A percentile compares a stretch with the other conserved stretches of the same genome.
Conservation (phyloP, 1,140 invertebrate genomes). For the Trichonephila inaurata region DNA sequence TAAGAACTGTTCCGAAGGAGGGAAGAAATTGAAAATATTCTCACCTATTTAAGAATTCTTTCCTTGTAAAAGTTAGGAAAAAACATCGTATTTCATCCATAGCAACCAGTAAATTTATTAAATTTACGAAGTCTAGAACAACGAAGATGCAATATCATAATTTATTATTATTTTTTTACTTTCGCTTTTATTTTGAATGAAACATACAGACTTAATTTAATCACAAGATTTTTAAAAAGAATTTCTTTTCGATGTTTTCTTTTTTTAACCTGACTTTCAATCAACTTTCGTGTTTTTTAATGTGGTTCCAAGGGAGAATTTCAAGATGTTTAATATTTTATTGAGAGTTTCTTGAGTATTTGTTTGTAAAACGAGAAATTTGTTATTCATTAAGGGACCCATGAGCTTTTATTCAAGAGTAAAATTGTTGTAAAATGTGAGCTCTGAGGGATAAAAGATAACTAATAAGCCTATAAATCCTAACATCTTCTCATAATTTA, state of each 20-base stretch:
- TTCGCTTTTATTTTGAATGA: neutral
- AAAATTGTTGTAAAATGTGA: neutral
- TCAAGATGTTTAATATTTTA: neutral
- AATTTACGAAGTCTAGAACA: neutral
- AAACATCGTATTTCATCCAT: neutral
- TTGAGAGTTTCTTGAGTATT: neutral
- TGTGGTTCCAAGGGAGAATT: neutral
- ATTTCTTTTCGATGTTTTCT: neutral
- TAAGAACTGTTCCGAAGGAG: neutral
- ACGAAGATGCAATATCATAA: constrained; percentile 4
- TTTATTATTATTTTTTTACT: neutral
- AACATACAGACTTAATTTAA: constrained; percentile 17
- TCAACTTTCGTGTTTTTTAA: neutral
- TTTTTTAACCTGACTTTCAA: neutral
- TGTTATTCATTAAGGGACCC: neutral
- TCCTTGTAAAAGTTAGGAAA: neutral
- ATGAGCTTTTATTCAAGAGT: neutral
- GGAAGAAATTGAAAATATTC: neutral
- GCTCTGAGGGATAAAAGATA: neutral
- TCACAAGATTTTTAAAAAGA: neutral
- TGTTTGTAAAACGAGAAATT: neutral
- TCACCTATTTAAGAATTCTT: constrained; percentile 4
- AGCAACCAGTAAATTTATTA: neutral
- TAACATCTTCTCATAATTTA: neutral
- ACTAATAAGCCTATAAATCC: neutral